These are phyloP conservation scores for Amphilophus citrinellus DNA, from an alignment of 2,113 vertebrate species.

Conservation along the genomic window DNA sequence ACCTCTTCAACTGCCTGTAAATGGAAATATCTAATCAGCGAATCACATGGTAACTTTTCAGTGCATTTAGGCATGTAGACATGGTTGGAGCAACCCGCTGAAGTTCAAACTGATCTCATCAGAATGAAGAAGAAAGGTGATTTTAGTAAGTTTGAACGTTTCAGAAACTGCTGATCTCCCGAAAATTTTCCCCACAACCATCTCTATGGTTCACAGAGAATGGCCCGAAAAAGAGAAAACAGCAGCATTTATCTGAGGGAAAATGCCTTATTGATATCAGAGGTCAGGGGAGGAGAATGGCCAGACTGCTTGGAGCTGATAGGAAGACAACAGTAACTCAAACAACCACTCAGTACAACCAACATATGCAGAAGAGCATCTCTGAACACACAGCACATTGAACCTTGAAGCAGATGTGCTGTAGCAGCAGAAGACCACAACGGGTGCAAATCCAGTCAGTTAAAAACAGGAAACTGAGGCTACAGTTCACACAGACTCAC, in stretches of 20 bases:
- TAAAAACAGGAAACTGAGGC: neutral
- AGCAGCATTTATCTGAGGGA: neutral
- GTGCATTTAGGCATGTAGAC: neutral
- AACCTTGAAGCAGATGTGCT: neutral
- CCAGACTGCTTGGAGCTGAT: neutral
- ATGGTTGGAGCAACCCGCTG: neutral
- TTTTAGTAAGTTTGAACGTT: neutral
- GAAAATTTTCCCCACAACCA: no score
- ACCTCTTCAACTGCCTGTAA: neutral
- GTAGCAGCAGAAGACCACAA: neutral
- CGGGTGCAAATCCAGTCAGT: neutral
- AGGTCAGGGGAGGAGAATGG: neutral
- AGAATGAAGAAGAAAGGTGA: neutral
- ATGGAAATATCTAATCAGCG: neutral
- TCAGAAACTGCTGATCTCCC: no score
- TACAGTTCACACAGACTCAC: neutral
- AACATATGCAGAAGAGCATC: neutral
- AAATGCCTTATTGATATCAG: neutral
- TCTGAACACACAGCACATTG: neutral
- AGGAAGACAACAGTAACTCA: conserved; percentile 2
- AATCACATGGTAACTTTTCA: neutral
- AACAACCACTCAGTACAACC: neutral
- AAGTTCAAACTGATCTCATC: neutral
- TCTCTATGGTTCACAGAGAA: neutral
- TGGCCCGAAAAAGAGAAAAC: neutral